phyloP scores from a whole-genome alignment of 2,888 invertebrate species.

The Anorthoa munda region DNA sequence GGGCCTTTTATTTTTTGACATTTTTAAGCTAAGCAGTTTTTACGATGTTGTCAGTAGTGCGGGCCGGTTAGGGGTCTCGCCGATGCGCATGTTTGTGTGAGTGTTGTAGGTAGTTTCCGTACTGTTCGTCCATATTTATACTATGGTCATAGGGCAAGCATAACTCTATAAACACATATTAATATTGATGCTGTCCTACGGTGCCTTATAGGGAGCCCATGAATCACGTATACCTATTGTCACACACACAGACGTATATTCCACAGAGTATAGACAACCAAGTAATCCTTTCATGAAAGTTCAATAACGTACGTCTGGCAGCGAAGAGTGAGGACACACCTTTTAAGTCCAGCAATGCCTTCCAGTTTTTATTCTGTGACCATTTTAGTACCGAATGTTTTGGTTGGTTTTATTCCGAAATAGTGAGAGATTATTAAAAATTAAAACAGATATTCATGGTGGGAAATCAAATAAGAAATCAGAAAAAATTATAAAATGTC shows the following conservation, averaged over 20 bases:
- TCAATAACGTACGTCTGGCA: slow-evolving; percentile 75
- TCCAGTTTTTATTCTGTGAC: slow-evolving; percentile 44
- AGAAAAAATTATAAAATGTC: background rate
- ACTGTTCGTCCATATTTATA: no score
- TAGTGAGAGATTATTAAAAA: slow-evolving; percentile 7
- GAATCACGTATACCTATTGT: slow-evolving; percentile 60
- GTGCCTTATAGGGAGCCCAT: slow-evolving; percentile 37
- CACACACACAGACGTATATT: slow-evolving; percentile 32
- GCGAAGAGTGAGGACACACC: slow-evolving; percentile 65
- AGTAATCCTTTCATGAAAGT: slow-evolving; percentile 70
- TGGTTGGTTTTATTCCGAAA: slow-evolving; percentile 15
- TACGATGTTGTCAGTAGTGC: no score
- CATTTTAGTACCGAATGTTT: slow-evolving; percentile 29
- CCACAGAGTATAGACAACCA: slow-evolving; percentile 30
- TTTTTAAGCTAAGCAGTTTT: no score
- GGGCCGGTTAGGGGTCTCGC: no score
- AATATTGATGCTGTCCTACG: slow-evolving; percentile 40
- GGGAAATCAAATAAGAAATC: background rate
- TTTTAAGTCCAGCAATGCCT: slow-evolving; percentile 66
- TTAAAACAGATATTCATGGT: no score
- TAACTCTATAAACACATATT: slow-evolving; percentile 20
- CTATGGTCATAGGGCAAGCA: slow-evolving; percentile 10
- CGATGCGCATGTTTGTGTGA: no score
- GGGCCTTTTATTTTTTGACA: no score
- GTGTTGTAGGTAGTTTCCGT: no score